These are phyloP conservation scores for Rana temporaria DNA, from an alignment of 2,113 vertebrate genomes.

Conservation along the genomic window DNA sequence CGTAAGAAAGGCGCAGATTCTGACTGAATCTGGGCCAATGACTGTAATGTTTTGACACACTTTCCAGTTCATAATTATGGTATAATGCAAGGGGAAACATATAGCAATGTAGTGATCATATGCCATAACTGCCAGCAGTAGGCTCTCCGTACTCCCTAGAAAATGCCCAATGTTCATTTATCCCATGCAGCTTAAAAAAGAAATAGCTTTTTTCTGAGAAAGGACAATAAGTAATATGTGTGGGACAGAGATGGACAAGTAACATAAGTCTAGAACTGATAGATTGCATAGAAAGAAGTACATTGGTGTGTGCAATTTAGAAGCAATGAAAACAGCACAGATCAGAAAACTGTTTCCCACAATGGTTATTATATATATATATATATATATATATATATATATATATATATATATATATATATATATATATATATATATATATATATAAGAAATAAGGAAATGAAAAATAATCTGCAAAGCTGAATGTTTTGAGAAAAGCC, in stretches of 20 bases:
- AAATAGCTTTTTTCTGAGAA: neutral
- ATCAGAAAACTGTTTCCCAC: constrained; percentile 3
- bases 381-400: too few species aligned
- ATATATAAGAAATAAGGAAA: neutral
- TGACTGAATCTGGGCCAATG: too few species aligned
- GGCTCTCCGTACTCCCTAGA: neutral
- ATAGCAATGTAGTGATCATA: constrained; percentile 61
- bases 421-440: too few species aligned
- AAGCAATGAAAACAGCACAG: neutral
- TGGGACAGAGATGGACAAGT: neutral
- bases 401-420: too few species aligned
- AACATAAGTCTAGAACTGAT: constrained; percentile 5
- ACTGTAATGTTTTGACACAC: neutral
- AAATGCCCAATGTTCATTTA: neutral
- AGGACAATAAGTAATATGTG: neutral
- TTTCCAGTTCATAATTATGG: constrained; percentile 51
- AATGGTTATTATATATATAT: neutral
- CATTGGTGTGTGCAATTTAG: constrained; percentile 19
- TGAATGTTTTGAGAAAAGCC: neutral
- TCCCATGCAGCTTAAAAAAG: neutral
- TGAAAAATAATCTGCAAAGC: neutral
- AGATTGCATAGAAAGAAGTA: constrained; percentile 32
- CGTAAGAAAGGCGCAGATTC: too few species aligned
- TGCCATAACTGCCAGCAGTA: constrained; percentile 61
- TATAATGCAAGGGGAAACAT: constrained; percentile 59